phyloP scores from a whole-genome alignment of 2,888 invertebrate genomes.

The Acrobasis consociella region DNA sequence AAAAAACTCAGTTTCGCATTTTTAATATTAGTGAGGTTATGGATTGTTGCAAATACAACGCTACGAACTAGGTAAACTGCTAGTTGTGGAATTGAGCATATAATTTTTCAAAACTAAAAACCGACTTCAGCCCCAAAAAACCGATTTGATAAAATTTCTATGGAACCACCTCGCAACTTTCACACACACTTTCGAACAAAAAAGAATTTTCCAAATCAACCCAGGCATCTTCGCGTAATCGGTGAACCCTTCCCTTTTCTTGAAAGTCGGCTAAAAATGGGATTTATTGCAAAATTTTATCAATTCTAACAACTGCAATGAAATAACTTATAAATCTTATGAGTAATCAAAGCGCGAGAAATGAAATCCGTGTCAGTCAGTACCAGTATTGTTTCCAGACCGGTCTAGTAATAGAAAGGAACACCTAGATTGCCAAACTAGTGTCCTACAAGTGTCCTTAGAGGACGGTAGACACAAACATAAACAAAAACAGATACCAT shows the following conservation, averaged over 20 bases:
- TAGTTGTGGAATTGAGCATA: no score
- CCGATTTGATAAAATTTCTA: no score
- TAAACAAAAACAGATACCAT: slow-evolving; percentile 12
- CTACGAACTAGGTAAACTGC: not conserved
- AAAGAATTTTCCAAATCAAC: no score
- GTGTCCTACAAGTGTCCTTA: slow-evolving; percentile 34
- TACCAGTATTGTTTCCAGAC: slow-evolving; percentile 37
- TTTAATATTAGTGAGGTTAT: no score
- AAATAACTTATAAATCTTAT: not conserved
- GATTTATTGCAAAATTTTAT: not conserved
- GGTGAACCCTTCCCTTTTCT: no score
- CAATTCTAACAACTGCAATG: not conserved
- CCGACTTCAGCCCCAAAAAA: no score
- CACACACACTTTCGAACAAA: no score
- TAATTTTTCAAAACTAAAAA: no score
- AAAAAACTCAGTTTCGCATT: no score
- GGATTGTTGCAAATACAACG: not conserved
- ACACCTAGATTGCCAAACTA: slow-evolving; percentile 31
- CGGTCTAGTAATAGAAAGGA: slow-evolving; percentile 44
- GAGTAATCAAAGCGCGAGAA: not conserved
- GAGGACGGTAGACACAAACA: slow-evolving; percentile 33
- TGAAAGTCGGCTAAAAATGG: not conserved
- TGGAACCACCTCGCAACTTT: no score
- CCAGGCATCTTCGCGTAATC: no score
- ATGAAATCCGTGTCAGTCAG: slow-evolving; percentile 16